Conservation (phyloP, 30 jellyfish, hydroid and myxozoan genomes). For the Hydractinia symbiolongicarpus region DNA sequence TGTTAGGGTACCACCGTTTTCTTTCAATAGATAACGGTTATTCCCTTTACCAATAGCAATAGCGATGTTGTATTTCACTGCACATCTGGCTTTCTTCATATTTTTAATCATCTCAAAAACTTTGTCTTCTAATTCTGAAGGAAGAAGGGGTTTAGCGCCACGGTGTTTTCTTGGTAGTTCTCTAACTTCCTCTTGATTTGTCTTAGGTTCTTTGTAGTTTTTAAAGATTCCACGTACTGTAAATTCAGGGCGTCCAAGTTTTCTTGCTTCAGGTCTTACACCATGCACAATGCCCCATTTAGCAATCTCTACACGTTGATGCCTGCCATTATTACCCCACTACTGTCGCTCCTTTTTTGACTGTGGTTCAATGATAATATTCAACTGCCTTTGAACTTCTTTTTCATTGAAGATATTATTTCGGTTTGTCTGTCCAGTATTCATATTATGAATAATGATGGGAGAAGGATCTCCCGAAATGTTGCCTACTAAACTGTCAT, state of each 20-base stretch:
- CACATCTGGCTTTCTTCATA: constrained; percentile 14
- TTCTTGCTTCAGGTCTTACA: constrained; percentile 1
- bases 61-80: constrained; percentile 7
- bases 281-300: constrained; percentile 15
- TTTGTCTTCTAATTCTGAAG: constrained; percentile 17
- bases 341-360: too few relatives aligned
- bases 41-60: constrained; percentile 9
- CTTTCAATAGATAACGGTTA: constrained; percentile 8
- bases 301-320: background rate
- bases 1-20: constrained; percentile 23
- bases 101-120: constrained; percentile 17
- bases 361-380: too few relatives aligned
- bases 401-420: too few relatives aligned
- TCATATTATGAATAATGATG: too few relatives aligned
- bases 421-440: too few relatives aligned
- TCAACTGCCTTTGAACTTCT: too few relatives aligned
- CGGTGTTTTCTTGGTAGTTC: constrained; percentile 11
- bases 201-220: constrained; percentile 13
- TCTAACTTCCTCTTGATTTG: constrained; percentile 4
- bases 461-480: too few relatives aligned
- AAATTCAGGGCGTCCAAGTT: background rate
- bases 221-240: constrained; percentile 6
- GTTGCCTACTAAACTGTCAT: too few relatives aligned
- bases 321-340: background rate
- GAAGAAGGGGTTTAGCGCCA: constrained; percentile 24